Evolutionary conservation across 2,888 invertebrate genomes (phyloP).

Genomic region (Agrilus biguttatus): DNA sequence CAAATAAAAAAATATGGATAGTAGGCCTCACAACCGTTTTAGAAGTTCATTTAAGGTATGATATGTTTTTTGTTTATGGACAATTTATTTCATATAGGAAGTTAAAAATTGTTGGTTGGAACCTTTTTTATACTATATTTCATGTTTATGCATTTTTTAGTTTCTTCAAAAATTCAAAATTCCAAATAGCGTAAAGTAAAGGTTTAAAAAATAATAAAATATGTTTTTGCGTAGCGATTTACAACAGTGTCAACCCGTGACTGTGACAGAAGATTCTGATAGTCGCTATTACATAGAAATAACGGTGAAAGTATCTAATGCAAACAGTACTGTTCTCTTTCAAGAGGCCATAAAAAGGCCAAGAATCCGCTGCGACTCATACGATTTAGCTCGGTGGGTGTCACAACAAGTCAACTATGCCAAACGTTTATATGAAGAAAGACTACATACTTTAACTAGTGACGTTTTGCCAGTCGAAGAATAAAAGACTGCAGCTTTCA

Average conservation of each 20-base stretch:
- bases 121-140: too few species aligned
- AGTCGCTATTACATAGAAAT: conserved; percentile 56
- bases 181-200: too few species aligned
- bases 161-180: too few species aligned
- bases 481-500: not conserved
- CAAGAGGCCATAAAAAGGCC: conserved; percentile 49
- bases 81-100: conserved; percentile 1
- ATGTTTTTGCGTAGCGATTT: conserved; percentile 37
- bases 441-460: conserved; percentile 48
- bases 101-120: too few species aligned
- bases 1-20: conserved; percentile 58
- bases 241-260: conserved; percentile 47
- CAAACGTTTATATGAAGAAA: conserved; percentile 70
- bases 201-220: too few species aligned
- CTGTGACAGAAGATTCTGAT: conserved; percentile 30
- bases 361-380: conserved; percentile 62
- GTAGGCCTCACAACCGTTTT: conserved; percentile 40
- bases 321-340: conserved; percentile 31
- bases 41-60: conserved; percentile 46
- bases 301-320: conserved; percentile 41
- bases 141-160: not conserved
- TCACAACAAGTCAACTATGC: conserved; percentile 80
- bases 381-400: conserved; percentile 52
- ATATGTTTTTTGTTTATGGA: conserved; percentile 5
- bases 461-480: conserved; percentile 5